Evolutionary conservation across 2,888 invertebrate genomes (phyloP), one percentile per base, ranked within the genome.

Genomic region (Rhagophthalmus giganteus): DNA sequence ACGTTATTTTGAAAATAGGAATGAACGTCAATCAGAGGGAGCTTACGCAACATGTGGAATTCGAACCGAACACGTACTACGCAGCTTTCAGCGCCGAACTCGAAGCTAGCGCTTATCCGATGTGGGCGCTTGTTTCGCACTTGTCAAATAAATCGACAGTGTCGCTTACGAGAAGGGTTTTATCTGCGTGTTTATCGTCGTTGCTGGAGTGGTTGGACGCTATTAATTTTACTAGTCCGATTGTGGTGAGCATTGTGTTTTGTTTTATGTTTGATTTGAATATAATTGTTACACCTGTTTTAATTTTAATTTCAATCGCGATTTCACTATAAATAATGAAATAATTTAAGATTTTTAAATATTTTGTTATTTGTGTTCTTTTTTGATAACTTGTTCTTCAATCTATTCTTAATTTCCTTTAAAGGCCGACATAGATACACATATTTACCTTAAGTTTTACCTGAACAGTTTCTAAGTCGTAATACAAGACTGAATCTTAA

Each of bases 11-110:
- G 9, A n/a, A 20, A 20, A 2, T 67, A 90, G 93, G 95, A 55
- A 97, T 98, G 96, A 97, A 97, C 78, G 89, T 95, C 38, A 97
- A 97, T 78, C 85, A 90, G 60, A 83, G 95, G 55, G 94, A 96
- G 75, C 79, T 92, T 58, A 86, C 84, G 64, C 88, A 90, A 41
- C 97, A 97, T 77, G 89, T 97, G 9, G 96, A 97, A 78, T 95
- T 92, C 78, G 97, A 98, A 75, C 94, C 95, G 30, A 94, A 93
- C 59, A 93, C 94, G 9, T 98, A 97, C 78, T 97, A 96, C 78
- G 94, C 96, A 33, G 95, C 97, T 16, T 98, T 97, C 78, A 94
- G 94, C 54, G 96, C 96, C 61, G 97, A 98, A 79, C 77, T 97
- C 61, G 97, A 98, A 78, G 94, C 95, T 13, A 94, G 94, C 65